phyloP scores from a whole-genome alignment of 1,140 invertebrate species.

The Trichoplusia ni region DNA sequence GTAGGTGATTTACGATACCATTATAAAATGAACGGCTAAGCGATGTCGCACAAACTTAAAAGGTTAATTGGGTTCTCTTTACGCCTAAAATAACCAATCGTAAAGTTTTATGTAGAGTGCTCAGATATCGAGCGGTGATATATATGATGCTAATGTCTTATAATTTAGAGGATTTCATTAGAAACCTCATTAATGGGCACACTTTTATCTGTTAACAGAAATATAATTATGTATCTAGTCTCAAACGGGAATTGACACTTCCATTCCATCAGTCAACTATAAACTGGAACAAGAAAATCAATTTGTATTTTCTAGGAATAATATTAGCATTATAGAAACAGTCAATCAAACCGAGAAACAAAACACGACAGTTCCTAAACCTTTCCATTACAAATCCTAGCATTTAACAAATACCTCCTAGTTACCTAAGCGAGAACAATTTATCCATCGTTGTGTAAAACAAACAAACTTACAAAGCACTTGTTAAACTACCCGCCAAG shows the following conservation, averaged over 20 bases:
- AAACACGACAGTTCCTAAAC: not conserved
- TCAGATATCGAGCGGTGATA: slow-evolving; percentile 33
- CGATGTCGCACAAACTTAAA: slow-evolving; percentile 56
- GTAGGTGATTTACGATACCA: slow-evolving; percentile 58
- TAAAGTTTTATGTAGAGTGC: slow-evolving; percentile 47
- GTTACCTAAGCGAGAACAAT: slow-evolving; percentile 23
- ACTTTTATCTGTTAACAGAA: slow-evolving; percentile 6
- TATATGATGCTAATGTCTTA: slow-evolving; percentile 29
- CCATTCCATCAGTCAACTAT: no score
- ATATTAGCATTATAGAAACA: no score
- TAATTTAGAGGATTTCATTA: slow-evolving; percentile 33
- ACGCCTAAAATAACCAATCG: slow-evolving; percentile 49
- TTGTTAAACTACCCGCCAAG: slow-evolving; percentile 2
- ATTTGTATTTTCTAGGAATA: no score
- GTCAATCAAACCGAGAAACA: no score
- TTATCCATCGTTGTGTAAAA: slow-evolving; percentile 33
- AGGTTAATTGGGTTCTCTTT: slow-evolving; percentile 63
- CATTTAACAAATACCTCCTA: slow-evolving; percentile 23
- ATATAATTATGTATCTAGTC: not conserved
- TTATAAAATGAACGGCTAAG: slow-evolving; percentile 48
- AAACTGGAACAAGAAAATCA: not conserved
- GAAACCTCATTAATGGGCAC: slow-evolving; percentile 26
- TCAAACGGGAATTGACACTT: not conserved
- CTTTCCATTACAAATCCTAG: slow-evolving; percentile 19
- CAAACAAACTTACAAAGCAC: slow-evolving; percentile 18